phyloP scores from a whole-genome alignment of 2,797 vertebrate genomes.

The Chloroceryle amazona region DNA sequence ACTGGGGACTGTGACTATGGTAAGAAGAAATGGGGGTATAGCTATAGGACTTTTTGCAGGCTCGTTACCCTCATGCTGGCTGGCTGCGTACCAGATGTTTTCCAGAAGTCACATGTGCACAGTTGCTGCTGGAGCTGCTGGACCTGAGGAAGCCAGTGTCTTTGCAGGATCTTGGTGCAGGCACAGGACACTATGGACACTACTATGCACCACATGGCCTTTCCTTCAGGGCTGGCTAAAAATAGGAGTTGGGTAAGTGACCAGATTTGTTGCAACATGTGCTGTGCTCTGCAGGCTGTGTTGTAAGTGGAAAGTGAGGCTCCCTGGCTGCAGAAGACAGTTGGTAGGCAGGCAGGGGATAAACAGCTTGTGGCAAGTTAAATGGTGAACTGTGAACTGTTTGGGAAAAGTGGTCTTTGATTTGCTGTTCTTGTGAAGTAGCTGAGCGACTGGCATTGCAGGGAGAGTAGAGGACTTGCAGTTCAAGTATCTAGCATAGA shows the following conservation, averaged over 20 bases:
- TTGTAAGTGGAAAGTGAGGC: fast-evolving
- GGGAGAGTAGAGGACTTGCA: not conserved
- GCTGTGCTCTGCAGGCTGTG: not conserved
- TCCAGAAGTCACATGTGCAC: fast-evolving
- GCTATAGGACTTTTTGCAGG: not conserved
- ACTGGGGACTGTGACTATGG: not conserved
- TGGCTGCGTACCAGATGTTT: not conserved
- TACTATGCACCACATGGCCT: fast-evolving
- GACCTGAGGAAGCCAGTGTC: fast-evolving
- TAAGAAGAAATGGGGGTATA: not conserved
- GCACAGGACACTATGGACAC: fast-evolving
- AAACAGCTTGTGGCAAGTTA: not conserved
- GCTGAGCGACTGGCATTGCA: not conserved
- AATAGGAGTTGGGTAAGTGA: fast-evolving
- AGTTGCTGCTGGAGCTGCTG: not conserved
- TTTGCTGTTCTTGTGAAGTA: not conserved
- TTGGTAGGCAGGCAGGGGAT: fast-evolving
- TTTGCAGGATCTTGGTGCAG: not conserved
- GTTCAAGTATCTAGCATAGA: not conserved
- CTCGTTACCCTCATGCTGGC: not conserved
- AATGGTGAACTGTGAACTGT: not conserved
- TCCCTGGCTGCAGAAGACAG: not conserved
- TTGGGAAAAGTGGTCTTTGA: not conserved
- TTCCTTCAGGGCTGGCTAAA: not conserved
- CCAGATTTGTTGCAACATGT: fast-evolving